Evolutionary conservation across 2,113 vertebrate genomes (phyloP).

Genomic region (Dolichallabes microphthalmus): DNA sequence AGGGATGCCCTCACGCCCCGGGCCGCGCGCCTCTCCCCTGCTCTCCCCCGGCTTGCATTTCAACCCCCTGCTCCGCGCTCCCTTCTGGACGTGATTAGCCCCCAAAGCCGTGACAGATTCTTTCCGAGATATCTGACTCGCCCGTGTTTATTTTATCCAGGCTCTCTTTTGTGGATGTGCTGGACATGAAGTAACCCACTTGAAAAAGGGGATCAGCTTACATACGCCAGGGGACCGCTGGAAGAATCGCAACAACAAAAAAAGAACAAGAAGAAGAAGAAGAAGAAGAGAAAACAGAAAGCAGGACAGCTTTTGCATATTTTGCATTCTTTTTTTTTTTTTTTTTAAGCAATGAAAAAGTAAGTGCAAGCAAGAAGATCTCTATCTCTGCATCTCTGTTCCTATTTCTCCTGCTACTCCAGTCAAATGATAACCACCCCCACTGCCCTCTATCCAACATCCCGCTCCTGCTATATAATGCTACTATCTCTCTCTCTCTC

Average conservation of each 20-base stretch:
- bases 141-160: constrained; percentile 99
- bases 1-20: constrained; percentile 81
- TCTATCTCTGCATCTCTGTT: constrained; percentile 39
- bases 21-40: constrained; percentile 80
- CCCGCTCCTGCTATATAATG: constrained; percentile 48
- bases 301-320: constrained; percentile 61
- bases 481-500: constrained; percentile 42
- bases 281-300: not conserved
- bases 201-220: constrained; percentile 87
- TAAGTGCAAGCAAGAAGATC: constrained; percentile 11
- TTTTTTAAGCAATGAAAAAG: not conserved
- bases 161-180: constrained; percentile 98
- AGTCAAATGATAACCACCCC: constrained; percentile 14
- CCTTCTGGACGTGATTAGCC: constrained; percentile 99
- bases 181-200: constrained; percentile 99
- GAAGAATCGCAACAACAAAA: constrained; percentile 79
- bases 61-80: constrained; percentile 91
- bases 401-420: constrained; percentile 29
- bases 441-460: not conserved
- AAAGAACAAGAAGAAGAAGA: constrained; percentile 5
- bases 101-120: constrained; percentile 99
- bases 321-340: constrained; percentile 35
- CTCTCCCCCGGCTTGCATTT: constrained; percentile 86
- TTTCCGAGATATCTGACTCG: constrained; percentile 99
- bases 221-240: constrained; percentile 83